These are phyloP conservation scores for Nothura maculosa DNA, from an alignment of 2,797 vertebrate genomes.

Conservation along the genomic window DNA sequence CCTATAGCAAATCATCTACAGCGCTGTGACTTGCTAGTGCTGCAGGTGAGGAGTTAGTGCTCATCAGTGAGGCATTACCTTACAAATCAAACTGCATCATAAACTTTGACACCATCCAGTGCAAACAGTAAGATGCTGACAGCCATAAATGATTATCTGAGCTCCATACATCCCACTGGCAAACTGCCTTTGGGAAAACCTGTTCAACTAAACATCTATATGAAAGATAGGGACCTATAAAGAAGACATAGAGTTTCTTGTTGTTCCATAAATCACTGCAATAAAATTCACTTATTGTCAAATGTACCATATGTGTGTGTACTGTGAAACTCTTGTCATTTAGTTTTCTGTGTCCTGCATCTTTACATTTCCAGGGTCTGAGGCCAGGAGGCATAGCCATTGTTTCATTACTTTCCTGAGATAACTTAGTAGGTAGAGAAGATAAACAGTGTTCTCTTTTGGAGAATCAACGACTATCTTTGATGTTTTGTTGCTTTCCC, in stretches of 20 bases:
- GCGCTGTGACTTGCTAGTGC: neutral
- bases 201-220: neutral
- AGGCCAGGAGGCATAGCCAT: neutral
- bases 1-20: fast-evolving
- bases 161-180: neutral
- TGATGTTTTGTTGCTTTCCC: neutral
- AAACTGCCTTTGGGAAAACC: neutral
- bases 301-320: neutral
- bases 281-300: neutral
- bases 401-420: neutral
- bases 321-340: neutral
- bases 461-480: neutral
- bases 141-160: neutral
- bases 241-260: conserved; percentile 6
- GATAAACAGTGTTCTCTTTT: neutral
- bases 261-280: neutral
- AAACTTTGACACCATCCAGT: neutral
- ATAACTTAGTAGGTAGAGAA: neutral
- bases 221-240: neutral
- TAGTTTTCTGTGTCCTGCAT: neutral
- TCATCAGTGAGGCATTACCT: neutral
- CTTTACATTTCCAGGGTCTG: neutral
- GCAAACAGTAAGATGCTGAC: neutral
- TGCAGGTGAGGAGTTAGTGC: neutral
- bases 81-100: neutral